A percentile compares a stretch with the other conserved stretches of the same genome.
Evolutionary conservation across 2,797 vertebrate genomes (phyloP).

Genomic region (Pampus argenteus): DNA sequence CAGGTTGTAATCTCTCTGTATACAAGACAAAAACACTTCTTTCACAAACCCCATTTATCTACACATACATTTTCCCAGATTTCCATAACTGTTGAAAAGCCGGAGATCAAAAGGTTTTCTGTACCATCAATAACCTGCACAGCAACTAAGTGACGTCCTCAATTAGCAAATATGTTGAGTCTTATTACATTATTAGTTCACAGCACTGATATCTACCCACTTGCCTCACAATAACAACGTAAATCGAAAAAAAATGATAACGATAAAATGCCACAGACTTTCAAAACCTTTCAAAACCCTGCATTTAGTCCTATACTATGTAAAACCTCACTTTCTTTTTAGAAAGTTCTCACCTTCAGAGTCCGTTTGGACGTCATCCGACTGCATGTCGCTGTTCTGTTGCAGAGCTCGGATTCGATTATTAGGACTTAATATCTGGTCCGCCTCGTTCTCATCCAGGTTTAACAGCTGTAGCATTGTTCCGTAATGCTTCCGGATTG

Average conservation of each 20-base stretch:
- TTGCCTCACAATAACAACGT: no score
- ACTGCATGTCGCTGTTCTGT: neutral
- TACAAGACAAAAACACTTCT: neutral
- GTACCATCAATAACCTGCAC: no score
- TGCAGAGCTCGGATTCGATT: slow-evolving; percentile 34
- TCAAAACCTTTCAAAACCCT: no score
- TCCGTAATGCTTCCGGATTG: slow-evolving; percentile 52
- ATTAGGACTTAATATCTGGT: slow-evolving; percentile 53
- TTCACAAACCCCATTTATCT: neutral
- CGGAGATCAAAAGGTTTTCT: no score
- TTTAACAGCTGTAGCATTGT: slow-evolving; percentile 64
- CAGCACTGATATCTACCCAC: no score
- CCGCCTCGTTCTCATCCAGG: slow-evolving; percentile 59
- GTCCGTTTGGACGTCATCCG: slow-evolving; percentile 19
- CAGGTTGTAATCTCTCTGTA: slow-evolving; percentile 20
- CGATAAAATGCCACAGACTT: no score
- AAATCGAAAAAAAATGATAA: no score
- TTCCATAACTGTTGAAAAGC: neutral
- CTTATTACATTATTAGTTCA: no score
- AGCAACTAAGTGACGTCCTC: no score
- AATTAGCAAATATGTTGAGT: no score
- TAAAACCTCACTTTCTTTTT: no score
- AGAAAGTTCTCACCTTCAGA: slow-evolving; percentile 40
- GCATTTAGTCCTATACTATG: no score
- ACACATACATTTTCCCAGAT: neutral